Evolutionary conservation across 2,797 vertebrate genomes (phyloP).

Genomic region (Anisognathus igniventris): DNA sequence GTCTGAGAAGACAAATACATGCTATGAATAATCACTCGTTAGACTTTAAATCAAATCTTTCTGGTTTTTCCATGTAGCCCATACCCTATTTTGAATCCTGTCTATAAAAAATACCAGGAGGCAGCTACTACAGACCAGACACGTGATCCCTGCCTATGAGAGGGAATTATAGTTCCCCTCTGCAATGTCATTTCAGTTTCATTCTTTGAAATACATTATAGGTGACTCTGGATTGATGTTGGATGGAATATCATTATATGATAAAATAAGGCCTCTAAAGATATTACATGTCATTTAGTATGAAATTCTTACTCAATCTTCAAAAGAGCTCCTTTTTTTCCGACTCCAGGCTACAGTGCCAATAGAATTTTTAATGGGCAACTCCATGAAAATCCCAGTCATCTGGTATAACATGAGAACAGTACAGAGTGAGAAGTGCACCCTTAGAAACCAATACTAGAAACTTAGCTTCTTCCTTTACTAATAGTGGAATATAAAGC

Average conservation of each 20-base stretch:
- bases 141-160: background rate
- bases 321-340: background rate
- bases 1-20: background rate
- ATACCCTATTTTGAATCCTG: background rate
- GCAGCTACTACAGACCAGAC: background rate
- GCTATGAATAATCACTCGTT: background rate
- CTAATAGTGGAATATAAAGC: background rate
- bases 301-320: conserved; percentile 38
- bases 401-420: background rate
- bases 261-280: conserved; percentile 27
- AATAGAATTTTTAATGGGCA: background rate
- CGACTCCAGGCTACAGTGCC: background rate
- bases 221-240: conserved; percentile 9
- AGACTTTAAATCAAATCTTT: background rate
- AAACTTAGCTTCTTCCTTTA: background rate
- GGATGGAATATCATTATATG: conserved; percentile 28
- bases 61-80: background rate
- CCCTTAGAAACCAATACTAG: background rate
- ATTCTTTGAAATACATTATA: conserved; percentile 27
- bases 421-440: background rate
- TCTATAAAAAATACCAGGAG: background rate
- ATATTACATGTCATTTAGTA: conserved; percentile 31
- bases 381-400: background rate
- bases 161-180: background rate
- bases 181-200: conserved; percentile 26